These are phyloP conservation scores for Leptinotarsa peninsularis DNA, from an alignment of 2,888 invertebrate species.

Conservation along the genomic window DNA sequence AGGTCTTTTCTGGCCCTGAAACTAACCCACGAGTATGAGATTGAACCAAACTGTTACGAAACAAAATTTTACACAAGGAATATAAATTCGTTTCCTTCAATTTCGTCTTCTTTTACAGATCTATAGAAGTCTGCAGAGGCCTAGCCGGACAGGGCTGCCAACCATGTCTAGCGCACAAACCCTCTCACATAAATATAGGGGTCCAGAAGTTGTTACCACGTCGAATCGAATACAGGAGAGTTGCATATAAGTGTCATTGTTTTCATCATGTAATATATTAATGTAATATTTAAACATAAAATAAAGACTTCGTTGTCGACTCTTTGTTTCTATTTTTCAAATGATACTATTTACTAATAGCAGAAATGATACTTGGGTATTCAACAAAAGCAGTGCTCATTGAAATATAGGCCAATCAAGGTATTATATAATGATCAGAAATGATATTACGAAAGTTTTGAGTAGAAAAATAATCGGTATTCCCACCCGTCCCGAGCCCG, in stretches of 20 bases:
- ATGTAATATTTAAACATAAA: constrained; percentile 53
- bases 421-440: too few relatives aligned
- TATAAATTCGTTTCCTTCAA: too few relatives aligned
- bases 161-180: constrained; percentile 76
- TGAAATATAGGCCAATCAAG: too few relatives aligned
- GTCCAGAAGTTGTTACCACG: constrained; percentile 88
- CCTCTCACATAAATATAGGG: constrained; percentile 82
- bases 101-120: constrained; percentile 71
- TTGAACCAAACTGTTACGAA: too few relatives aligned
- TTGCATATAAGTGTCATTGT: constrained; percentile 81
- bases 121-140: constrained; percentile 78
- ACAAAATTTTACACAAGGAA: too few relatives aligned
- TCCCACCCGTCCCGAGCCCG: too few relatives aligned
- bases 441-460: too few relatives aligned
- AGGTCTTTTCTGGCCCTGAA: too few relatives aligned
- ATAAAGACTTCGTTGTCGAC: constrained; percentile 41
- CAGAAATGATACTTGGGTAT: too few relatives aligned
- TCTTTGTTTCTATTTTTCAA: not conserved
- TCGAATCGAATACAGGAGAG: constrained; percentile 91
- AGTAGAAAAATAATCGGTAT: too few relatives aligned
- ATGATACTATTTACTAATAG: not conserved
- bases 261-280: constrained; percentile 66
- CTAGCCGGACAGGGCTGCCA: constrained; percentile 59
- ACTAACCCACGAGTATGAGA: too few relatives aligned
- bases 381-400: too few relatives aligned